Evolutionary conservation across 2,888 invertebrate species (phyloP), one percentile per base, ranked within the genome.

Genomic region (Nephrotoma appendiculata): DNA sequence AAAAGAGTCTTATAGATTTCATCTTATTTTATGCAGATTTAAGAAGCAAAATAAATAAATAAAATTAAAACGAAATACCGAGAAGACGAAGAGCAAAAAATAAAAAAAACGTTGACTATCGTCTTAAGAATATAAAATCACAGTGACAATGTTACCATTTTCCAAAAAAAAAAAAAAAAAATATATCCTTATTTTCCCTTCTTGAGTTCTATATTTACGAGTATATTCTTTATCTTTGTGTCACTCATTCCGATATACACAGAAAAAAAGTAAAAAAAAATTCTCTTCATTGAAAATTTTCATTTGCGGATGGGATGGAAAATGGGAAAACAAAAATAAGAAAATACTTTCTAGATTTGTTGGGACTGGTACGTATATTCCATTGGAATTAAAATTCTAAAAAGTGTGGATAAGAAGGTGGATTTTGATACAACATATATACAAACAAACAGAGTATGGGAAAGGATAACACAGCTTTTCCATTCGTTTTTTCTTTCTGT

Each of bases 91-190:
- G 31, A 71, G 71, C 71, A 71, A 84, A 42, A 71, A 71, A 71
- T 11, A n/a, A 71, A 71, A 83, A 83, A 44, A 85, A 43, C 85
- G 85, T 85, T 44, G 42, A 85, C 85, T 85, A 85, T 85, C 85
- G 85, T 44, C 44, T 43, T 85, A 42, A 44, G 44, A 85, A 44
- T 44, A 85, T 85, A 85, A 44, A 85, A 85, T 44, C 42, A 42
- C 84, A 85, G 85, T 85, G 85, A 85, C 85, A 85, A 85, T 85
- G 85, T 85, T 84, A 84, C 84, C 71, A 71, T 71, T 71, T 71
- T 71, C 31, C 7, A 71, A 71, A 44, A 44, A 44, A 44, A 44
- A 44, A 44, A 44, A 44, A 44, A 5, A 71, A 71, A 71, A 52
- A 15, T 15, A 15, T 52, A 31, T 71, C 31, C 71, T 31, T 71